Evolutionary conservation across 2,113 vertebrate genomes (phyloP).

Genomic region (Tupaia chinensis): DNA sequence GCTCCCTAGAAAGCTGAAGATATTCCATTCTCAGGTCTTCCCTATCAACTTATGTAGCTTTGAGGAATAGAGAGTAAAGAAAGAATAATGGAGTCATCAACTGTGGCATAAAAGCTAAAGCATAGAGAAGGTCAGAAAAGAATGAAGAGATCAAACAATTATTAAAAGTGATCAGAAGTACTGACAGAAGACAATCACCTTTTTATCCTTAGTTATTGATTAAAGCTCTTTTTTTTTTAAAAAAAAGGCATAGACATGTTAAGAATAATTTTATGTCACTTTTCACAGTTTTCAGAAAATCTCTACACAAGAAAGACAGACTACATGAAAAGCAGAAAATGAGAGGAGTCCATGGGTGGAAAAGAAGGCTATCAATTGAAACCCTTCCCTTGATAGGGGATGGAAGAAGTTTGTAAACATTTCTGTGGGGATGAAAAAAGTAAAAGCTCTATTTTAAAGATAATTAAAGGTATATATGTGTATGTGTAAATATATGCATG

Average conservation of each 20-base stretch:
- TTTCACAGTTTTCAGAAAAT: conserved; percentile 19
- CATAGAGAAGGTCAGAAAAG: neutral
- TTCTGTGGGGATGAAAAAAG: neutral
- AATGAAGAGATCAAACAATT: neutral
- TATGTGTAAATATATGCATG: no score
- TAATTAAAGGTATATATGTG: neutral
- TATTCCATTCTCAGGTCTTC: conserved; percentile 44
- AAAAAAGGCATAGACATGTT: neutral
- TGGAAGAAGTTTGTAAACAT: neutral
- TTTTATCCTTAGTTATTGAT: neutral
- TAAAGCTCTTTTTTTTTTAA: neutral
- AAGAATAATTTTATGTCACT: neutral
- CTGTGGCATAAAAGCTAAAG: conserved; percentile 17
- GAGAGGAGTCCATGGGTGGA: neutral
- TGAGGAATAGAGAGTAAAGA: conserved; percentile 2
- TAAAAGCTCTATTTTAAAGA: neutral
- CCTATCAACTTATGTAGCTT: neutral
- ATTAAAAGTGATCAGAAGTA: neutral
- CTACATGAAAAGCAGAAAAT: neutral
- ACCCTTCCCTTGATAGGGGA: neutral
- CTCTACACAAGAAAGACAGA: neutral
- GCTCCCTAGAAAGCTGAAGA: neutral
- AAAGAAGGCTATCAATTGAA: neutral
- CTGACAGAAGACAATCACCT: neutral
- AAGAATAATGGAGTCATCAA: neutral